phyloP scores from a whole-genome alignment of 2,113 vertebrate species.

The Grammomys dolichurus region DNA sequence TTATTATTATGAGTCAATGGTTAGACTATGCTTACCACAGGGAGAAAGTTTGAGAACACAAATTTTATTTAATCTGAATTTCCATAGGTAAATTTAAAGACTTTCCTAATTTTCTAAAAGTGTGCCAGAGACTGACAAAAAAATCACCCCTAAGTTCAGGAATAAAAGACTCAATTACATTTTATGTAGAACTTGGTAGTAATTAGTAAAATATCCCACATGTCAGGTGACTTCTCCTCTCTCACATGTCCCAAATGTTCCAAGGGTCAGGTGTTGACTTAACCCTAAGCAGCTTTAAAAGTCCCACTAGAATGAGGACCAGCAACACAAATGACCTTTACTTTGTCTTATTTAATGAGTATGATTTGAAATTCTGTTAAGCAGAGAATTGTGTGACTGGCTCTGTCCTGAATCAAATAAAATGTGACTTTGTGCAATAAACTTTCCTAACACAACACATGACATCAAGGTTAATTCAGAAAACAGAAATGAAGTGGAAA shows the following conservation, averaged over 20 bases:
- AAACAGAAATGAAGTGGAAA: not conserved
- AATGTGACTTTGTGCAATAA: not conserved
- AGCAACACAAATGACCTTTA: not conserved
- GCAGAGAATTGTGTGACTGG: not conserved
- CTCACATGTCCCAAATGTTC: not conserved
- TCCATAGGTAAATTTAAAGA: conserved; percentile 24
- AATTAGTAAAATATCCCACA: not conserved
- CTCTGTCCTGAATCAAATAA: not conserved
- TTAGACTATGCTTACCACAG: conserved; percentile 35
- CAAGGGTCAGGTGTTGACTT: not conserved
- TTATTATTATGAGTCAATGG: not conserved
- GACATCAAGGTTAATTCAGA: conserved; percentile 59
- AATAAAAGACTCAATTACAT: not conserved
- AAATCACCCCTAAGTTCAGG: not conserved
- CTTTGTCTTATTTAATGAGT: not conserved
- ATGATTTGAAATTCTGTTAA: not conserved
- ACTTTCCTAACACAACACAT: conserved; percentile 35
- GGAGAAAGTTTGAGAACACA: conserved; percentile 41
- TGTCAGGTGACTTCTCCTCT: not conserved
- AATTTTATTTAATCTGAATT: conserved; percentile 50
- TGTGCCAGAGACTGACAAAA: not conserved
- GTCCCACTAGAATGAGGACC: not conserved
- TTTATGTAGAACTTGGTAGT: not conserved
- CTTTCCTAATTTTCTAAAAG: not conserved
- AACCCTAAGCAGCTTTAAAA: not conserved